Evolutionary conservation across 2,888 invertebrate genomes (phyloP).

Genomic region (Serrognathus titanus): DNA sequence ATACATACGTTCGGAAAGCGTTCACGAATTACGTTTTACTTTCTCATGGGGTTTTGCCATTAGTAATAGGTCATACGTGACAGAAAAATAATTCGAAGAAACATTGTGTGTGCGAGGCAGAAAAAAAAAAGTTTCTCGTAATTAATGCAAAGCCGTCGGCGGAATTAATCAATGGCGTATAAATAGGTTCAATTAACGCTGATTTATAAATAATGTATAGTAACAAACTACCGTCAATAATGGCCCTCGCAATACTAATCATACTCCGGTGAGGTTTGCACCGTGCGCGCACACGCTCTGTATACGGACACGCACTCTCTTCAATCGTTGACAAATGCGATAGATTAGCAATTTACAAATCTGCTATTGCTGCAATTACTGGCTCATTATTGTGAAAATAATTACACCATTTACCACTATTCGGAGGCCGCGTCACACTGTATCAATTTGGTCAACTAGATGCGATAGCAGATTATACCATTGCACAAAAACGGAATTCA

Average conservation of each 20-base stretch:
- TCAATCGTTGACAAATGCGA: conserved; percentile 48
- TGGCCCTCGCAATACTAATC: conserved; percentile 21
- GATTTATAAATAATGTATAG: conserved; percentile 26
- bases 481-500: conserved; percentile 10
- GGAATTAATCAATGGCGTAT: conserved; percentile 24
- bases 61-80: not conserved
- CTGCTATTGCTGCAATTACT: conserved; percentile 51
- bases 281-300: conserved; percentile 14
- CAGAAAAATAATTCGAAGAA: not conserved
- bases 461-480: conserved; percentile 9
- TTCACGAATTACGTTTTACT: not conserved
- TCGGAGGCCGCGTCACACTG: conserved; percentile 15
- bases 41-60: not conserved
- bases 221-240: conserved; percentile 14
- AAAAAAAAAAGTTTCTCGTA: not conserved
- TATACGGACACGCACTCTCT: conserved; percentile 21
- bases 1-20: not conserved
- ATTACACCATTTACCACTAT: conserved; percentile 42
- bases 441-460: conserved; percentile 19
- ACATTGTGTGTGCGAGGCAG: not conserved
- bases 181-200: conserved; percentile 30
- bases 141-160: not conserved
- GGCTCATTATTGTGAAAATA: conserved; percentile 51
- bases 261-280: conserved; percentile 8
- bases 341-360: conserved; percentile 52